Base-by-base conservation (phyloP, 37 sponge, comb jelly and placozoan genomes). In the Cladorhizidae sp. region DNA sequence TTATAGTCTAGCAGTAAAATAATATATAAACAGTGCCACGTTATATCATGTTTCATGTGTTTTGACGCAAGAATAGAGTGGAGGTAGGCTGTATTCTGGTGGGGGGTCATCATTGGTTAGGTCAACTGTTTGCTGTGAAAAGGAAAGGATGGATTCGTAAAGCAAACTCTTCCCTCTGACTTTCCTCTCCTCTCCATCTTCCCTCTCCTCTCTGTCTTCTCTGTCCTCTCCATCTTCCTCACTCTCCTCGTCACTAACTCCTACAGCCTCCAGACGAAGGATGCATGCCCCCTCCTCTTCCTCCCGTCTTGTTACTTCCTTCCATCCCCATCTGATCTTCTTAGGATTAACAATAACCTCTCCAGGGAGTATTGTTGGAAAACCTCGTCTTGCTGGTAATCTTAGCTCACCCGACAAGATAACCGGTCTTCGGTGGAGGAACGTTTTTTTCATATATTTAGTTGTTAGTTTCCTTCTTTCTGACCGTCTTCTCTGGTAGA, bases 371-470 rank as follows among this genome's bases (percentile, higher is more conserved):
- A 85, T 68, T 0, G 49, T 43, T 0, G 80, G 86, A 33, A 40
- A 32, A 36, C 87, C 54, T 23, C 57, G 41, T 18, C 80, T 67
- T 41, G 50, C 8, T 17, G 74, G 67, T 31, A 45, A 38, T 23
- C 85, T 74, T 29, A 49, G 23, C 62, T 90, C 90, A 33, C 72
- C 82, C 15, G 59, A 22, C 2, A 90, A 45, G 25, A 85, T 51
- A n/a, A 76, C 63, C 0, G 90, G 90, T 15, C 77, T 20, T 15
- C 87, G 74, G 25, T 39, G 39, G 29, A 74, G 40, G 52, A 77
- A 70, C 1, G 51, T 83, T 1, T 58, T 17, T 38, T 73, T 57
- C 38, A 15, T 45, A 29, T 79, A 9, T 21, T 67, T n/a, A 15
- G 29, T 28, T 21, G 37, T 8, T 0, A 77, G 38, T 2, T 67